Conservation (phyloP, 2,888 invertebrate species). For the Fragum whitleyi region DNA sequence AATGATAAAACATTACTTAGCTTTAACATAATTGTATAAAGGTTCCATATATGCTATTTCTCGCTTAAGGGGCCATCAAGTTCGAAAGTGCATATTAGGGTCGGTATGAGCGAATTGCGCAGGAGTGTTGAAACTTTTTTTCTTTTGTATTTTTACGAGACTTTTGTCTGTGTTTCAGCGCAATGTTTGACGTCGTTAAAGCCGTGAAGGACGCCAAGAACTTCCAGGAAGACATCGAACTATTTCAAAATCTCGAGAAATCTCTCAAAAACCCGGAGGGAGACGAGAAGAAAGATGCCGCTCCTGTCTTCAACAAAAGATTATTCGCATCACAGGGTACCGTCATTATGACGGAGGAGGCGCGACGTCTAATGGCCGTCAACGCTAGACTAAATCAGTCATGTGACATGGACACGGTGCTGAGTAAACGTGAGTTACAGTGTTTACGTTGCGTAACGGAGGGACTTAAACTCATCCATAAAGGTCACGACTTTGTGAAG, state of each 20-base stretch:
- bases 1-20: too few relatives aligned
- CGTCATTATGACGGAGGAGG: constrained; percentile 76
- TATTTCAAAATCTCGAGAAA: constrained; percentile 56
- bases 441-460: constrained; percentile 76
- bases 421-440: constrained; percentile 70
- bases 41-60: too few relatives aligned
- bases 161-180: constrained; percentile 63
- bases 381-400: constrained; percentile 61
- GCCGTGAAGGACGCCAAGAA: constrained; percentile 66
- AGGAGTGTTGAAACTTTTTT: too few relatives aligned
- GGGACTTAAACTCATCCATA: constrained; percentile 76
- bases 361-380: constrained; percentile 71
- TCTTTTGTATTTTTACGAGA: too few relatives aligned
- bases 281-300: constrained; percentile 68
- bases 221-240: constrained; percentile 67
- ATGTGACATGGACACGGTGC: constrained; percentile 45
- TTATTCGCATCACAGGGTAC: constrained; percentile 74
- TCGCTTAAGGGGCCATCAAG: neutral
- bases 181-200: constrained; percentile 69
- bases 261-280: constrained; percentile 36
- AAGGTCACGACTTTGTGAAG: constrained; percentile 76
- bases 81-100: too few relatives aligned
- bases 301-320: constrained; percentile 78
- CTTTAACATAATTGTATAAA: too few relatives aligned
- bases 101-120: too few relatives aligned